phyloP scores from a whole-genome alignment of 2,113 vertebrate species.

The Diphyllodes magnificus region DNA sequence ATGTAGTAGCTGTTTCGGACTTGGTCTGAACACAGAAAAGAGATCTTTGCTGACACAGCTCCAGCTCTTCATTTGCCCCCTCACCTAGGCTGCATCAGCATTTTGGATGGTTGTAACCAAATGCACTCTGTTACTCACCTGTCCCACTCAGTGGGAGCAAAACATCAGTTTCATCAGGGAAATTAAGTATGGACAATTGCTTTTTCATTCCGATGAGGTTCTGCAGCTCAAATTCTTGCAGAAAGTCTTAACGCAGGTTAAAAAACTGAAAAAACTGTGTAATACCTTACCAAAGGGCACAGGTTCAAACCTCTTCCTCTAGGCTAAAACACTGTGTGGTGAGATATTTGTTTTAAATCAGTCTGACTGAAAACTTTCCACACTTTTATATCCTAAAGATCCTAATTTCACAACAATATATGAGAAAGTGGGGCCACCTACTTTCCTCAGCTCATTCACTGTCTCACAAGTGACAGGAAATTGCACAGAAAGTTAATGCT shows the following conservation, averaged over 20 bases:
- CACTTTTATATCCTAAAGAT: background rate
- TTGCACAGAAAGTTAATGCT: conserved; percentile 16
- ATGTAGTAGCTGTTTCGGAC: conserved; percentile 98
- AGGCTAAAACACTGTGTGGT: background rate
- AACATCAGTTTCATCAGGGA: background rate
- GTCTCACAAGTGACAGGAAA: conserved; percentile 22
- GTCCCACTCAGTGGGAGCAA: background rate
- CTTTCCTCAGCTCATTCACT: background rate
- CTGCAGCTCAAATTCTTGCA: background rate
- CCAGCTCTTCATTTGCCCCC: background rate
- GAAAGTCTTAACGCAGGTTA: background rate
- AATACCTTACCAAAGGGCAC: background rate
- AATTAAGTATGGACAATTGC: background rate
- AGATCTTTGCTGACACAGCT: background rate
- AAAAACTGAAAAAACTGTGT: background rate
- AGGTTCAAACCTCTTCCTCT: background rate
- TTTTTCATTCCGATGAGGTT: background rate
- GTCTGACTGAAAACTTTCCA: background rate
- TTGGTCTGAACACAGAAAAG: conserved; percentile 79
- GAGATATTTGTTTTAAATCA: background rate
- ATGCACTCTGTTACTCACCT: background rate
- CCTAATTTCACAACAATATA: background rate
- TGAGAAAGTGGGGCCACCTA: conserved; percentile 4
- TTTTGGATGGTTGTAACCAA: background rate
- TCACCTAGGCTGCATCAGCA: background rate